Conservation (phyloP, 1,140 invertebrate genomes). For the Physella acuta region DNA sequence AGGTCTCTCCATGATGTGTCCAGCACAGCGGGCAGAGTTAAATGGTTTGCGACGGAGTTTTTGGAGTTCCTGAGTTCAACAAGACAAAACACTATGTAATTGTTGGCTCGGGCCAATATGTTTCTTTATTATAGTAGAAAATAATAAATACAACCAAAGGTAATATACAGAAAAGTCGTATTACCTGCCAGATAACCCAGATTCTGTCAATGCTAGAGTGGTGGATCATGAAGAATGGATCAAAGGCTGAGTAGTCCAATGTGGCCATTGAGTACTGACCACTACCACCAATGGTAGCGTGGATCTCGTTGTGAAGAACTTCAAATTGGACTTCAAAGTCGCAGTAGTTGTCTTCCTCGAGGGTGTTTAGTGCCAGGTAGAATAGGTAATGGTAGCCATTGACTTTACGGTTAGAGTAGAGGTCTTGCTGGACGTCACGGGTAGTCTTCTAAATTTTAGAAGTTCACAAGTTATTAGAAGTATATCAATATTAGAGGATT, state of each 20-base stretch:
- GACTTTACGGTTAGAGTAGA: conserved; percentile 1
- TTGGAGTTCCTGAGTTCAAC: conserved; percentile 25
- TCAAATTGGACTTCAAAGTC: conserved; percentile 36
- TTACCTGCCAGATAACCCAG: conserved; percentile 34
- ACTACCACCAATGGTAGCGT: conserved; percentile 29
- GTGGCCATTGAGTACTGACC: conserved; percentile 28
- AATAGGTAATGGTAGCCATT: conserved; percentile 9
- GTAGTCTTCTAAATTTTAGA: neutral
- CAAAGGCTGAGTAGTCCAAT: conserved; percentile 36
- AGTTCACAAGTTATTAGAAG: neutral
- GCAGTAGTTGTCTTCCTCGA: conserved; percentile 33
- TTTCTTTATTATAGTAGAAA: neutral
- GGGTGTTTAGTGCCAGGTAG: conserved; percentile 20
- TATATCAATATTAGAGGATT: neutral
- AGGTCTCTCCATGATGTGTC: conserved; percentile 17
- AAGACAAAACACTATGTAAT: neutral
- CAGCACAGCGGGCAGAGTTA: conserved; percentile 27
- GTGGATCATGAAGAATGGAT: conserved; percentile 35
- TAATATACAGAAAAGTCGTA: neutral
- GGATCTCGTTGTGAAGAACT: conserved; percentile 36
- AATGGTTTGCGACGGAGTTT: conserved; percentile 26
- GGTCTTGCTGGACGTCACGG: conserved; percentile 8
- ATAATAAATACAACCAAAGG: neutral
- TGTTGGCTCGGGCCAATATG: neutral
- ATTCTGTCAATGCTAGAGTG: conserved; percentile 35